Evolutionary conservation across 2,797 vertebrate species (phyloP), one percentile per base, ranked within the genome.

Genomic region (Anguilla anguilla): DNA sequence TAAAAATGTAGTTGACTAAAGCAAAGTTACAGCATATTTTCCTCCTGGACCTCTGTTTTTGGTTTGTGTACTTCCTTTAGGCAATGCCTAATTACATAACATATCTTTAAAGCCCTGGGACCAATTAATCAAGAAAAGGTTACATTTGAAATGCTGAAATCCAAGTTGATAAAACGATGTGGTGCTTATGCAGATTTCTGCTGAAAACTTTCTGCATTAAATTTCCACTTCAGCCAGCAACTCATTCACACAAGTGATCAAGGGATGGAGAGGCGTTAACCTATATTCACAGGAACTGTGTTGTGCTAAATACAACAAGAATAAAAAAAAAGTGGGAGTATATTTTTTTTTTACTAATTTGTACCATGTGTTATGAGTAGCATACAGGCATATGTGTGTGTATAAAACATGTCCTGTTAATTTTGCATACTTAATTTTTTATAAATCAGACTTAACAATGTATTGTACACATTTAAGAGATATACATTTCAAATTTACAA

Each of bases 131-230:
- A 49, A 19, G 61, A 53, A 87, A 87, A 87, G 87, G 87, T 87
- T 87, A 87, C 82, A 84, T 84, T 87, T 87, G 61, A 87, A 87
- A 55, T 57, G 46, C 82, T 83, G 3, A 59, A 46, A 46, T 61
- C 81, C 49, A 84, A 74, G 82, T 87, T 87, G 51, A 87, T 39
- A 61, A 87, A 87, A 67, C 6, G 84, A 2, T 5, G n/a, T 28
- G 83, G 53, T 43, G 25, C 39, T 57, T 87, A 4, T 51, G 49
- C 49, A 51, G 49, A 51, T 4, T 51, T 72, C 39, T 82, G 43
- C 11, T 5, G 77, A 82, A 82, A 82, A 82, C 17, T 82, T 82
- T 82, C 39, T 19, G 77, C 43, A 82, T 49, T 82, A 22, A 82
- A 49, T 43, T 25, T 19, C 43, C 77, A 49, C 39, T 46, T 31